phyloP scores from a whole-genome alignment of 64 coral and sea anemone genomes.

The Montipora efflorescens region DNA sequence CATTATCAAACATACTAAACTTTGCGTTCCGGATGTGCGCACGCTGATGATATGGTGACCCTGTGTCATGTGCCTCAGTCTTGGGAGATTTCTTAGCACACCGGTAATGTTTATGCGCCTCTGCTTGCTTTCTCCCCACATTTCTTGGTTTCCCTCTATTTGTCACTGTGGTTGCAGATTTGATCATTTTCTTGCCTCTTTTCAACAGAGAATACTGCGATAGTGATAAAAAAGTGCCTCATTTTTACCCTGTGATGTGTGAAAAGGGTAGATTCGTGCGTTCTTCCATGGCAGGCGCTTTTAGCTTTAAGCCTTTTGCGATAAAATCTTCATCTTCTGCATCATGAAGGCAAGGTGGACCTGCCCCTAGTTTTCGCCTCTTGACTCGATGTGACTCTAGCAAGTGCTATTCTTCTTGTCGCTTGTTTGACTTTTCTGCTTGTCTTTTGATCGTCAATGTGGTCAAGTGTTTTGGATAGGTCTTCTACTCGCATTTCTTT shows the following conservation, averaged over 20 bases:
- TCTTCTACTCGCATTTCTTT: not conserved
- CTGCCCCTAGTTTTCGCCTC: not conserved
- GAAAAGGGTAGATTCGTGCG: not conserved
- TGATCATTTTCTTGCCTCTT: not conserved
- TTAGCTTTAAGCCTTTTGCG: slow-evolving; percentile 9
- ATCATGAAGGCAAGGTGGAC: not conserved
- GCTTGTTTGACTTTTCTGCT: too few relatives aligned
- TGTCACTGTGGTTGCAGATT: slow-evolving; percentile 1
- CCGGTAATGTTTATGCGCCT: not conserved
- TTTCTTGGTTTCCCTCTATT: not conserved
- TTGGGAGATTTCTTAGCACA: slow-evolving; percentile 64
- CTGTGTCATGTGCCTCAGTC: slow-evolving; percentile 21
- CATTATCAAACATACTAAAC: slow-evolving; percentile 36
- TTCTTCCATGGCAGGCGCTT: not conserved
- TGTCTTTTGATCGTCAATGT: too few relatives aligned
- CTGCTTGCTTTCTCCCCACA: not conserved
- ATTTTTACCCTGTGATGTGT: not conserved
- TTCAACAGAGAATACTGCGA: not conserved
- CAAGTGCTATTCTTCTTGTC: too few relatives aligned
- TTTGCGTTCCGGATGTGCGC: slow-evolving; percentile 51
- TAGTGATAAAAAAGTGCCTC: not conserved
- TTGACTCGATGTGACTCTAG: not conserved
- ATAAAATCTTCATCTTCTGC: slow-evolving; percentile 1
- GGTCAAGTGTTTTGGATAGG: not conserved
- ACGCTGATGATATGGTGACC: slow-evolving; percentile 52